Base-by-base conservation (phyloP, 2,113 vertebrate species). In the Clarias batrachus region DNA sequence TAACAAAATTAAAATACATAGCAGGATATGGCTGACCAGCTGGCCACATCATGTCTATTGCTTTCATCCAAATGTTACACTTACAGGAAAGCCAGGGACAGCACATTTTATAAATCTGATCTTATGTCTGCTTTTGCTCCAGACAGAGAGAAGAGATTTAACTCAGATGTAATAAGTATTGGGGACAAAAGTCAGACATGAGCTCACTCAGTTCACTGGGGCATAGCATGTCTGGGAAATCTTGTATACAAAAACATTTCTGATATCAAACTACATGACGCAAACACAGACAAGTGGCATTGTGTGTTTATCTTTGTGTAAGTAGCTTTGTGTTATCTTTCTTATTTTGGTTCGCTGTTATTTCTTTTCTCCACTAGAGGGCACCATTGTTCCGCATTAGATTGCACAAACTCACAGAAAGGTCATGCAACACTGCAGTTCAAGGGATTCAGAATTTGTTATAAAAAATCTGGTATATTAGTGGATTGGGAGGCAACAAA, bases 321-420 rank as follows among this genome's bases (percentile, higher is more conserved):
- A 23, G 56, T 6, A 30, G 27, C 56, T 33, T 33, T 4, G 19
- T 14, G 13, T 80, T 25, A 68, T 70, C 21, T 25, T 73, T 30
- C 19, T 3, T 14, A 37, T 37, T 30, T 23, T 17, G 17, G 5
- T 27, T 19, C 13, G 86, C 48, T 77, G 56, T 33, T 52, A 3
- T 16, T 27, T 48, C 0, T 48, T 74, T 30, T 6, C 4, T 78
- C 33, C 92, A 91, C 41, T 71, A 91, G 92, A 85, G 90, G 88
- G 89, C 89, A 91, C 89, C 85, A 87, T 74, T 33, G 63, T 59
- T 25, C 25, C 60, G 23, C 0, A 21, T 17, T 4, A 70, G 13
- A 59, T 13, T n/a, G 13, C 23, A 76, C 52, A 71, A 41, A 3
- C 30, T 11, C 12, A 21, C 70, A 66, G 56, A 13, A 30, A 21